Evolutionary conservation across 2,888 invertebrate species (phyloP), one percentile per base, ranked within the genome.

Genomic region (Morpho achilles): DNA sequence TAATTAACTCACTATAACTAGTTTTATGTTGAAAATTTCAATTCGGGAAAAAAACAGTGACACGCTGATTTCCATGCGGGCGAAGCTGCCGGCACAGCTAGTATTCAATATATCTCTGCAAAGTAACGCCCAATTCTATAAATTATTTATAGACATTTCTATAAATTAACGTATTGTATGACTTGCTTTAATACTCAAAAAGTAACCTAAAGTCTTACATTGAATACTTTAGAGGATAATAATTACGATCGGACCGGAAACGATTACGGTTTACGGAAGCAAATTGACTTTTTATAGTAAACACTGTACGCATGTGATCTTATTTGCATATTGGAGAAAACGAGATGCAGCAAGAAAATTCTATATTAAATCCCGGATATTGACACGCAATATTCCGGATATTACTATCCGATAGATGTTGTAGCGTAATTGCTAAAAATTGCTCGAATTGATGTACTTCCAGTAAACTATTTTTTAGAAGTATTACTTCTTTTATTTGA

Each of bases 291-390:
- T 53, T 53, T 53, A 41, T 53, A 22, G 3, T 46, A 40, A 40
- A 16, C 7, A 41, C 53, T 46, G 53, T 41, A 53, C 22, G 10
- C 22, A 46, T 16, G 40, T 39, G 40, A 53, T 39, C 32, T 45
- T 45, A 53, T 53, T 53, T 53, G 52, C 52, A 53, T 53, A 39
- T 53, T 45, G 32, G 44, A 53, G 53, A 53, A 41, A 53, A 41
- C 53, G 45, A 53, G 53, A 53, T 40, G 53, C 40, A 40, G 16
- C 46, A 46, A 46, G 53, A 53, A 46, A 48, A 45, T 46, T 53
- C 45, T 22, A n/a, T 41, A 52, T 53, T 7, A 46, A 46, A 9
- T 53, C 46, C 40, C 46, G 53, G 53, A 53, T 53, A 53, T 53
- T 53, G 53, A 53, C 39, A 53, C 46, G 53, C 22, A 40, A 53